Percentiles rank a stretch among this genome's conserved stretches.
phyloP scores from a whole-genome alignment of 2,797 vertebrate genomes.

The Acridotheres tristis region DNA sequence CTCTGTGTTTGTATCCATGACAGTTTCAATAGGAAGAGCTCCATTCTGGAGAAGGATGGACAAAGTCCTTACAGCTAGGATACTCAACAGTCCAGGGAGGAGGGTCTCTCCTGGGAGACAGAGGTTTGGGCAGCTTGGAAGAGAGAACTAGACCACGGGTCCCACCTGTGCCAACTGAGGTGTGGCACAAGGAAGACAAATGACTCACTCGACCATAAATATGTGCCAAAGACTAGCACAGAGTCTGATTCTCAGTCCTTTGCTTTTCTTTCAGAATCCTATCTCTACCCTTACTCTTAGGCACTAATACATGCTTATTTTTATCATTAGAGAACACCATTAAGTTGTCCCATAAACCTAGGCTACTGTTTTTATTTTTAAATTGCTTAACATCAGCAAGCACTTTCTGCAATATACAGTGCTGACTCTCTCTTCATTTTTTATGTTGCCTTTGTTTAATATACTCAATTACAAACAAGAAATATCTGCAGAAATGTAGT shows the following conservation, averaged over 20 bases:
- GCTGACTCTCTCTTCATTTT: constrained; percentile 42
- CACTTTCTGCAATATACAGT: constrained; percentile 30
- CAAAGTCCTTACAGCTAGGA: neutral
- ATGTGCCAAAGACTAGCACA: neutral
- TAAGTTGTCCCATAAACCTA: constrained; percentile 34
- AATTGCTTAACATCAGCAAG: constrained; percentile 46
- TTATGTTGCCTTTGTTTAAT: constrained; percentile 66
- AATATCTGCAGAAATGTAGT: constrained; percentile 64
- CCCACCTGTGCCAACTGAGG: neutral
- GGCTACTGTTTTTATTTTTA: constrained; percentile 34
- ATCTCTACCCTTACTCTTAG: neutral
- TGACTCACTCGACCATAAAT: neutral
- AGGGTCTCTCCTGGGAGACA: neutral
- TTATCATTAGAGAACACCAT: constrained; percentile 30
- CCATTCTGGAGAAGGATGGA: neutral
- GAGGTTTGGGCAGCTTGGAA: neutral
- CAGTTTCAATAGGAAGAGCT: neutral
- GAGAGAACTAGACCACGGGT: neutral
- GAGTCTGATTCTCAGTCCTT: neutral
- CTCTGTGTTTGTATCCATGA: neutral
- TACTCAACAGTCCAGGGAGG: neutral
- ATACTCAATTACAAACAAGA: constrained; percentile 68
- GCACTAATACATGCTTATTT: constrained; percentile 16
- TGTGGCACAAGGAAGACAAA: rapidly evolving
- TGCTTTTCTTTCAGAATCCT: neutral